Evolutionary conservation across 2,113 vertebrate species (phyloP), one percentile per base, ranked within the genome.

Genomic region (Toxostoma redivivum): DNA sequence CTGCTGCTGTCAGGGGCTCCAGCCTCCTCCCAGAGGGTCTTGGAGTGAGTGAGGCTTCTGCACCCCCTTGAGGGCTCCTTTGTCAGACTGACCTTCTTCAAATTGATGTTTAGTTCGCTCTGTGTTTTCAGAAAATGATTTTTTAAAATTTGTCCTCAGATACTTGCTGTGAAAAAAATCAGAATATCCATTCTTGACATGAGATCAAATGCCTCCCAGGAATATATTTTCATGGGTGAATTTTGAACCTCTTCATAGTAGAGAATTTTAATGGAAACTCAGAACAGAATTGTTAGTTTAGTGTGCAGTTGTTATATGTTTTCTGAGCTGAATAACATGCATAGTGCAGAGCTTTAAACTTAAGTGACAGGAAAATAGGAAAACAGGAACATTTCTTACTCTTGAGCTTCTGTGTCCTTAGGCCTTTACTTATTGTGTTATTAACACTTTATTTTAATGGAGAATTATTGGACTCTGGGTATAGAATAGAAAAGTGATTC

Each of bases 281-380:
- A 71, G 91, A 79, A 91, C 51, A 90, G 48, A 84, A 54, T 71
- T 93, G 79, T 96, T 97, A 95, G 90, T 96, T 96, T 96, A 95
- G 56, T 73, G 60, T 91, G 50, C 79, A 81, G 79, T 83, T 88
- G 50, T 81, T 95, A 69, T 76, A 76, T 83, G 54, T 92, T 94
- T 67, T 72, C 79, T 73, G 65, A 91, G 81, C 51, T 84, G 85
- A 91, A 85, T 38, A 94, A 67, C 77, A 70, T 79, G 50, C 27
- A 72, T 48, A 86, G 15, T 65, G 40, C 40, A 57, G n/a, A 70
- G 38, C 37, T 90, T 91, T 79, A 85, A 72, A 78, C 11, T 16
- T 77, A 62, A 95, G 42, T 93, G 86, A 57, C 89, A 86, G 74
- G 28, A 71, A 74, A 87, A 90, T 86, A 88, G 50, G 56, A 94